Conservation (phyloP, 2,888 invertebrate genomes). For the Diogma glabrata region DNA sequence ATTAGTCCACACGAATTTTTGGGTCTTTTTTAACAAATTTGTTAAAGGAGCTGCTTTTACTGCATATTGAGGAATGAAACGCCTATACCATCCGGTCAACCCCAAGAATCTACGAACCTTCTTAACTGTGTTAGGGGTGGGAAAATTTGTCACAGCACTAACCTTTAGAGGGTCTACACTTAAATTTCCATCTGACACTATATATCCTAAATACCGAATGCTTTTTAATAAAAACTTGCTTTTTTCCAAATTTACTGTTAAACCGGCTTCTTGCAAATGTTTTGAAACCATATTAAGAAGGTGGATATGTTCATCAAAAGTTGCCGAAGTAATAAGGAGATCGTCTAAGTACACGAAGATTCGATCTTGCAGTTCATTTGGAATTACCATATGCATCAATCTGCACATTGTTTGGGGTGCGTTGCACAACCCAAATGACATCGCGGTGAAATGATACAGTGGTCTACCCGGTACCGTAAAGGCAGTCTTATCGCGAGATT, state of each 20-base stretch:
- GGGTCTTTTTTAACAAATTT: too few species aligned
- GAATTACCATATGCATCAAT: slow-evolving; percentile 20
- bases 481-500: slow-evolving; percentile 20
- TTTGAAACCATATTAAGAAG: not conserved
- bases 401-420: slow-evolving; percentile 17
- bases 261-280: not conserved
- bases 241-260: not conserved
- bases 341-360: too few species aligned
- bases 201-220: slow-evolving; percentile 7
- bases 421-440: not conserved
- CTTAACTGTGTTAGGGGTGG: slow-evolving; percentile 14
- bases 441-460: not conserved
- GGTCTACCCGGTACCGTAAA: slow-evolving; percentile 19
- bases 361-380: not conserved
- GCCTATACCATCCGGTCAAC: slow-evolving; percentile 18
- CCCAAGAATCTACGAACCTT: slow-evolving; percentile 19
- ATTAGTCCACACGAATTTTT: not conserved
- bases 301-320: not conserved
- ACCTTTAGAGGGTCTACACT: not conserved
- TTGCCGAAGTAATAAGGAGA: not conserved
- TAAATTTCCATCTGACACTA: slow-evolving; percentile 10
- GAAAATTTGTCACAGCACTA: slow-evolving; percentile 16
- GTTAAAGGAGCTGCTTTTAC: slow-evolving; percentile 13
- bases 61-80: slow-evolving; percentile 5
- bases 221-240: not conserved